phyloP scores from a whole-genome alignment of 2,797 vertebrate genomes.

The Anisognathus igniventris region DNA sequence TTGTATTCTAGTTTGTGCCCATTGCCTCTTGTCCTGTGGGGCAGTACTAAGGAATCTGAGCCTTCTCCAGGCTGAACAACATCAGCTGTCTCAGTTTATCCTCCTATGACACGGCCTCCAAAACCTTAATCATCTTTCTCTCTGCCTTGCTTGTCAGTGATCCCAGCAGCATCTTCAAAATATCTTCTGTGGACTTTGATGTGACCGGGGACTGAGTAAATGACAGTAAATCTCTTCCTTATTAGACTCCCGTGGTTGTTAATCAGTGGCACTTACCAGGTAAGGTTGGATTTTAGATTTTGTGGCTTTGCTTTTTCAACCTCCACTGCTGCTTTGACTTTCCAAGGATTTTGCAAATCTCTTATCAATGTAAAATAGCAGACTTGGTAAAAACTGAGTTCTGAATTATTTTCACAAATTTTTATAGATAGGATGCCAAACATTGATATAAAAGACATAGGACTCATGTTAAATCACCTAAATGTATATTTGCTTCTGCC shows the following conservation, averaged over 20 bases:
- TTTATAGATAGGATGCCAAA: neutral
- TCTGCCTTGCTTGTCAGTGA: neutral
- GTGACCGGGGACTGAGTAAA: neutral
- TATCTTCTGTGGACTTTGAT: neutral
- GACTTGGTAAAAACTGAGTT: neutral
- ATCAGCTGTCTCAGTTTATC: neutral
- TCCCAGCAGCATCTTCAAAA: neutral
- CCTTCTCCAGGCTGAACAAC: neutral
- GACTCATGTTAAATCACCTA: neutral
- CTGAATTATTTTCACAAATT: neutral
- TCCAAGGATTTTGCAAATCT: neutral
- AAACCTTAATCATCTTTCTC: neutral
- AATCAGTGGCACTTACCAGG: neutral
- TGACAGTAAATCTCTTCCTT: neutral
- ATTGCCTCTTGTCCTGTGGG: neutral
- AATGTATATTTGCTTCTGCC: neutral
- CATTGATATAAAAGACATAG: neutral
- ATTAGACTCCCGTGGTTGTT: neutral
- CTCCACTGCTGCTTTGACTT: neutral
- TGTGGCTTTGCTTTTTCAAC: neutral
- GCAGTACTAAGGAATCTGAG: neutral
- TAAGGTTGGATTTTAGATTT: neutral
- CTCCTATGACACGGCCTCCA: rapidly evolving
- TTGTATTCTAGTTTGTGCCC: neutral
- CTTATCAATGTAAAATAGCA: neutral